These are phyloP conservation scores for Chelonia mydas DNA, from an alignment of 2,797 vertebrate species.

Conservation along the genomic window DNA sequence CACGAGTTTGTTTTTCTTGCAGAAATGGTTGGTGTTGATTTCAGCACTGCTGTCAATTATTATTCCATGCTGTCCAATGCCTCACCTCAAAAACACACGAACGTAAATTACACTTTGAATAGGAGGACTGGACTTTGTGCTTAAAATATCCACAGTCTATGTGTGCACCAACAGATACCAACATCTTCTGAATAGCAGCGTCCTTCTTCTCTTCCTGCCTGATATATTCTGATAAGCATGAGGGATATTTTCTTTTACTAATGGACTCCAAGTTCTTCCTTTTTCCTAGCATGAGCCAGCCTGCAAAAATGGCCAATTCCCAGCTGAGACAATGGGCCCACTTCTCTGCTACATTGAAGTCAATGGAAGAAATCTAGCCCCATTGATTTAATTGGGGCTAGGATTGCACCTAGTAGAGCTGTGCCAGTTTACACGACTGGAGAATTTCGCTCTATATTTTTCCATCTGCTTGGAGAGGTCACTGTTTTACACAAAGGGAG, in stretches of 20 bases:
- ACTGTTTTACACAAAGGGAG: constrained; percentile 15
- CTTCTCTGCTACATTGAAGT: constrained; percentile 25
- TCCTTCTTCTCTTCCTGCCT: not conserved
- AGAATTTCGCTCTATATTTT: constrained; percentile 29
- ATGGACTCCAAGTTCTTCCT: constrained; percentile 32
- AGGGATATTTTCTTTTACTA: constrained; percentile 19
- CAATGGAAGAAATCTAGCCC: constrained; percentile 2
- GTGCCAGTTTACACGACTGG: constrained; percentile 29
- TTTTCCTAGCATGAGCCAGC: constrained; percentile 33
- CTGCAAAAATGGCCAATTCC: constrained; percentile 18
- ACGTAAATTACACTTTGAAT: not conserved
- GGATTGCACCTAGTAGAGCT: constrained; percentile 47
- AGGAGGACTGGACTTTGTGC: not conserved
- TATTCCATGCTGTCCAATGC: not conserved
- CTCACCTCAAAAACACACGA: not conserved
- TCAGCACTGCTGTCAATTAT: constrained; percentile 11
- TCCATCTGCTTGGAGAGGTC: not conserved
- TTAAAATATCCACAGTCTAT: not conserved
- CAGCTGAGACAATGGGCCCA: not conserved
- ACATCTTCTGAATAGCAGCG: not conserved
- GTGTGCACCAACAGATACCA: not conserved
- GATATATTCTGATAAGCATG: not conserved
- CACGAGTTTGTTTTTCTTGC: constrained; percentile 42
- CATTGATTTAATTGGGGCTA: not conserved
- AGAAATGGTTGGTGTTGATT: constrained; percentile 40